Evolutionary conservation across 2,797 vertebrate species (phyloP).

Genomic region (Luscinia luscinia): DNA sequence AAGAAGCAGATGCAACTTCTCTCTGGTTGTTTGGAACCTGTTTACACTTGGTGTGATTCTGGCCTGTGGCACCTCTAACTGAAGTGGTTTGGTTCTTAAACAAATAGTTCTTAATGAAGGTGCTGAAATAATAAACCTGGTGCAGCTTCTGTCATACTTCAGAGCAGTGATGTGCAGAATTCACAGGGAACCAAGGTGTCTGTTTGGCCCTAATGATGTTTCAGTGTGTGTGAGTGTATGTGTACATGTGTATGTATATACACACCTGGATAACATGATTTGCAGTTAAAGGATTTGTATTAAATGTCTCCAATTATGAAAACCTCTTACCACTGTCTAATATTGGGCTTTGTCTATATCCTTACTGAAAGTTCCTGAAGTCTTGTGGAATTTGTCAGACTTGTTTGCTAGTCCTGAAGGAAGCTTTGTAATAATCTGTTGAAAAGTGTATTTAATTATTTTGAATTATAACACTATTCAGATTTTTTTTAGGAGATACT

Average conservation of each 20-base stretch:
- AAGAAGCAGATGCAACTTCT: constrained; percentile 22
- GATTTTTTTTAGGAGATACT: background rate
- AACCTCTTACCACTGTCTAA: constrained; percentile 44
- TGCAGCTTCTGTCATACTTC: constrained; percentile 26
- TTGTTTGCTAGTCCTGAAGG: constrained; percentile 67
- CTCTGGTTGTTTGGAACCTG: constrained; percentile 39
- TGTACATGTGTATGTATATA: background rate
- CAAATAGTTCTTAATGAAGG: constrained; percentile 39
- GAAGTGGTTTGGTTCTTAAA: constrained; percentile 18
- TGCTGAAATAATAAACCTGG: constrained; percentile 26
- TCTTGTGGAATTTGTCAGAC: constrained; percentile 74
- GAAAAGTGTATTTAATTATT: constrained; percentile 54
- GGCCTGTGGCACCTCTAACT: constrained; percentile 9
- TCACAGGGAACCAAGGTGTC: constrained; percentile 36
- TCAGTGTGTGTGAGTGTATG: constrained; percentile 11
- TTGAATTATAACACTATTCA: constrained; percentile 15
- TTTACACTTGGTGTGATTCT: constrained; percentile 3
- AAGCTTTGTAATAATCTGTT: constrained; percentile 60
- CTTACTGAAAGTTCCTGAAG: constrained; percentile 65
- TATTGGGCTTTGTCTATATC: constrained; percentile 65
- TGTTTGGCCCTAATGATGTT: constrained; percentile 60
- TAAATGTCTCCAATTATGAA: constrained; percentile 56
- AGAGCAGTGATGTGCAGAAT: constrained; percentile 5
- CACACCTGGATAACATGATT: constrained; percentile 3
- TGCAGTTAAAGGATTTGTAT: constrained; percentile 47